Conservation (phyloP, 2,888 invertebrate genomes). For the Odontocerum albicorne region DNA sequence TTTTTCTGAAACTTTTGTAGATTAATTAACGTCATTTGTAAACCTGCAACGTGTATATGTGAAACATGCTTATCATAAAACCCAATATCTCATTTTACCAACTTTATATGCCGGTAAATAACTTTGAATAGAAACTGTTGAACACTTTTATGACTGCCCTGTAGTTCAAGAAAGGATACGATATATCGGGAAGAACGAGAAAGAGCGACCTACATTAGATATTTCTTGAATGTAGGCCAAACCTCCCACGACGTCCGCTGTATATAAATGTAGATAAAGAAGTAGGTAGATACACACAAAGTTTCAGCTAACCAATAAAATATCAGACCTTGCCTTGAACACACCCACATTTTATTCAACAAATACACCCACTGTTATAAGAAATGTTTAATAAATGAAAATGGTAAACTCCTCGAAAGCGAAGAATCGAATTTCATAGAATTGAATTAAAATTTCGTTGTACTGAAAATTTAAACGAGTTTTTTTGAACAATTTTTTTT, state of each 20-base stretch:
- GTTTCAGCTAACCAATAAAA: slow-evolving; percentile 33
- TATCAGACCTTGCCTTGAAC: slow-evolving; percentile 28
- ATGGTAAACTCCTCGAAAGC: too few relatives aligned
- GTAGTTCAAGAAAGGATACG: slow-evolving; percentile 18
- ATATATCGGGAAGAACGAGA: slow-evolving; percentile 22
- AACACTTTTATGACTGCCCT: slow-evolving; percentile 15
- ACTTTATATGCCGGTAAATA: too few relatives aligned
- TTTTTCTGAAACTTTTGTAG: too few relatives aligned
- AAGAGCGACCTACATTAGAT: slow-evolving; percentile 27
- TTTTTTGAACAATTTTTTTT: too few relatives aligned
- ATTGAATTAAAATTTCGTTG: too few relatives aligned
- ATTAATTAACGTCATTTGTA: too few relatives aligned
- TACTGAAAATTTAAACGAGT: too few relatives aligned
- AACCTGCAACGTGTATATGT: too few relatives aligned
- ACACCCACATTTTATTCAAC: slow-evolving; percentile 32
- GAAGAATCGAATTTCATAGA: too few relatives aligned
- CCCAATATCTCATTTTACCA: too few relatives aligned
- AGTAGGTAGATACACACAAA: slow-evolving; percentile 28
- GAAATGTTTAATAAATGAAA: slow-evolving; percentile 3
- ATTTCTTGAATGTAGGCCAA: slow-evolving; percentile 33
- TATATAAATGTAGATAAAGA: slow-evolving; percentile 18
- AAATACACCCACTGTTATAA: slow-evolving; percentile 13
- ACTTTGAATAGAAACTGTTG: too few relatives aligned
- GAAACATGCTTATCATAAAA: too few relatives aligned
- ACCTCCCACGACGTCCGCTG: slow-evolving; percentile 27